Evolutionary conservation across 1,140 invertebrate species (phyloP).

Genomic region (Onthophagus taurus): DNA sequence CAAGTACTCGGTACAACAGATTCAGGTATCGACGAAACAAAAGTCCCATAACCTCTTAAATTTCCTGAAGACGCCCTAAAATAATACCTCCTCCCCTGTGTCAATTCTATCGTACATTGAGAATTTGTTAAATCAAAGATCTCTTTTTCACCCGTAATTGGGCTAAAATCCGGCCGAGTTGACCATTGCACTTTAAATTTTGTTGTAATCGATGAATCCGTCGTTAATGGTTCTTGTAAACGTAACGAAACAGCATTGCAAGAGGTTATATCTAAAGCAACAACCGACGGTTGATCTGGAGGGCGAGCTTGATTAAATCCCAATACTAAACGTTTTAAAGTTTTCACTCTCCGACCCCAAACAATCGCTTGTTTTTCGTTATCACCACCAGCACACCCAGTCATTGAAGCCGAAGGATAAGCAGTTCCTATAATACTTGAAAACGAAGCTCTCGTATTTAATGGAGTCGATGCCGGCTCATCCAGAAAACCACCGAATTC

Average conservation of each 20-base stretch:
- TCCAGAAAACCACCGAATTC: slow-evolving; percentile 54
- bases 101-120: slow-evolving; percentile 57
- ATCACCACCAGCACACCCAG: slow-evolving; percentile 53
- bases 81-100: slow-evolving; percentile 74
- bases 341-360: slow-evolving; percentile 77
- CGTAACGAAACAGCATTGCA: slow-evolving; percentile 64
- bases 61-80: slow-evolving; percentile 81
- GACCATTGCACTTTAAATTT: slow-evolving; percentile 93
- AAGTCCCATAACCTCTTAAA: slow-evolving; percentile 82
- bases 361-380: slow-evolving; percentile 78
- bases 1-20: slow-evolving; percentile 88
- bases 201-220: slow-evolving; percentile 67
- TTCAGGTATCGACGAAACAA: slow-evolving; percentile 59
- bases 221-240: slow-evolving; percentile 58
- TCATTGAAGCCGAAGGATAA: slow-evolving; percentile 34
- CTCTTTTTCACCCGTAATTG: slow-evolving; percentile 66
- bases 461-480: slow-evolving; percentile 32
- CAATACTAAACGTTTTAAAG: slow-evolving; percentile 54
- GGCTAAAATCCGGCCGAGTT: slow-evolving; percentile 65
- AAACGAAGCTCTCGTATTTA: slow-evolving; percentile 43
- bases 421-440: slow-evolving; percentile 36
- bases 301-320: slow-evolving; percentile 58
- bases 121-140: slow-evolving; percentile 57
- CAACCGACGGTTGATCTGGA: slow-evolving; percentile 67
- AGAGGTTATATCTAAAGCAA: slow-evolving; percentile 74